Base-by-base conservation (phyloP, 2,888 invertebrate genomes). In the Drosophila paranaensis region DNA sequence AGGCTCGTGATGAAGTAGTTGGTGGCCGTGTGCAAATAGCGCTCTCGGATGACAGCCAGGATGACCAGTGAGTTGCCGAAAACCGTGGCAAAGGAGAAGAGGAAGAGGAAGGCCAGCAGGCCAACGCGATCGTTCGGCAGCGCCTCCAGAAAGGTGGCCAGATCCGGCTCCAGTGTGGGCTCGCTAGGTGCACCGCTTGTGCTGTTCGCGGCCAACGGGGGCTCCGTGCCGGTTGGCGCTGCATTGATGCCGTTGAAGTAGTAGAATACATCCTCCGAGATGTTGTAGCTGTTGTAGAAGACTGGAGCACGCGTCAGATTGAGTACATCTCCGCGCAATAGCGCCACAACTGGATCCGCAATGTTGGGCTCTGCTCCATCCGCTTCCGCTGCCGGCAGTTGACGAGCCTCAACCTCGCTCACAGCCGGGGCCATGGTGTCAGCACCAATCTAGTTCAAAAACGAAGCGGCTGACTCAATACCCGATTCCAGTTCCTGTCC, bases 1-100 rank as follows among this genome's bases (percentile, higher is more conserved):
- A 99, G 93, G 14, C 99, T 99, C 11, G 98, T 98, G 74, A 99
- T 98, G 92, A 99, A 98, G 91, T 98, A 99, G 93, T 99, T 99
- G 9, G 99, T 99, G 10, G 99, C 98, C 11, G 98, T 98, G 92
- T 99, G 97, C 6, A 99, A 94, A 90, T 98, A 98, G 25, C 98
- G 94, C 92, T 99, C 99, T 25, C 98, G 94, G 39, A 97, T 95
- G 10, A 99, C 99, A 0, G 99, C 99, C 56, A 97, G 93, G 71
- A 99, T 98, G 14, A 99, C 99, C 57, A 99, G 94, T 90, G 96
- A 95, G 93, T 99, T 99, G 63, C 99, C 99, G 90, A 98, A 97
- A 0, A 99, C 97, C 0, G 99, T 99, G 10, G 97, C 96, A 67
- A 98, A 94, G 0, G 98, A 98, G 93, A 99, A 98, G 14, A 97